Evolutionary conservation across 1,140 invertebrate species (phyloP).

Genomic region (Drosophila takahashii): DNA sequence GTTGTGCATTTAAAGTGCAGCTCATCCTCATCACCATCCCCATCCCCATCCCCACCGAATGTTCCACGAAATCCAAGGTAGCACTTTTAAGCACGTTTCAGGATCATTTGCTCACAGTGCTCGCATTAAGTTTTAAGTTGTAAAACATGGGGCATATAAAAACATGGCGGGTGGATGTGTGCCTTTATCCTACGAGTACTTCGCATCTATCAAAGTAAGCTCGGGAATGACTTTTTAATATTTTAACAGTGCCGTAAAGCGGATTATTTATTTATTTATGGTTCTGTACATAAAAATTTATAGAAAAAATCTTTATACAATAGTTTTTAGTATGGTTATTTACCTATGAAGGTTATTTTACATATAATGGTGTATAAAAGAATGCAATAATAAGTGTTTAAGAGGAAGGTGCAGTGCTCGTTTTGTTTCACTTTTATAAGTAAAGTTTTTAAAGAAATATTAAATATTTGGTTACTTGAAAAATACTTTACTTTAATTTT

Average conservation of each 20-base stretch:
- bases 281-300: no score
- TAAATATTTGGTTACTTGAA: no score
- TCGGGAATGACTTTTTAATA: not conserved
- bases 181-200: not conserved
- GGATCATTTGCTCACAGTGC: slow-evolving; percentile 50
- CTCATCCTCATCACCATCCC: slow-evolving; percentile 35
- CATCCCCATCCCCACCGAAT: not conserved
- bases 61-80: slow-evolving; percentile 17
- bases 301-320: no score
- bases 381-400: not conserved
- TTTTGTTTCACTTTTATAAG: no score
- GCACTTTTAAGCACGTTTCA: slow-evolving; percentile 51
- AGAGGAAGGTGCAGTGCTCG: no score
- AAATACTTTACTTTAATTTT: no score
- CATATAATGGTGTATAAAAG: no score
- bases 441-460: no score
- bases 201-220: not conserved
- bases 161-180: not conserved
- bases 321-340: no score
- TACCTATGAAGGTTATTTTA: no score
- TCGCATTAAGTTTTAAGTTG: slow-evolving; percentile 41
- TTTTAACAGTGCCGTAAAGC: no score
- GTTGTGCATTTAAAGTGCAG: slow-evolving; percentile 66
- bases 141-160: slow-evolving; percentile 11
- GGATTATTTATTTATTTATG: no score